phyloP scores from a whole-genome alignment of 2,797 vertebrate genomes.

The Picus viridis region DNA sequence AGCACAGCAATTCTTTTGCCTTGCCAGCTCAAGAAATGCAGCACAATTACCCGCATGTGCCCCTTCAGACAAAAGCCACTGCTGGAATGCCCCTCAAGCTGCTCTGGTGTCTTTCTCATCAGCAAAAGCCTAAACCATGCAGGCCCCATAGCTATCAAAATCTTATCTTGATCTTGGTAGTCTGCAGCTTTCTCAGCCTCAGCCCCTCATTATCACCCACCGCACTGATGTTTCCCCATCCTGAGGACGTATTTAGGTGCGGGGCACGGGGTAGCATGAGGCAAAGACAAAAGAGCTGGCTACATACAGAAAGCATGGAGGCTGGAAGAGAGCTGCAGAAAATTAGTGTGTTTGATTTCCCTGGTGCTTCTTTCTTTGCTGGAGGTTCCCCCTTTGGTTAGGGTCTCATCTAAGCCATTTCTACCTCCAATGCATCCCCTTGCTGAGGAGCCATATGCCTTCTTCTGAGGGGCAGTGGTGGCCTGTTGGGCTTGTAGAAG shows the following conservation, averaged over 20 bases:
- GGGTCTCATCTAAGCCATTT: rapidly evolving
- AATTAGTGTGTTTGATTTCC: not conserved
- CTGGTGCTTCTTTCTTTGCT: not conserved
- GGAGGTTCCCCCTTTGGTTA: not conserved
- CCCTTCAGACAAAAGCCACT: not conserved
- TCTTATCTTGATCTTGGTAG: not conserved
- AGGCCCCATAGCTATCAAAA: rapidly evolving
- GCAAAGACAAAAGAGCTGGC: not conserved
- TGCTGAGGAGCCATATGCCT: not conserved
- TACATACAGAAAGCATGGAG: not conserved
- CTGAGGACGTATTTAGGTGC: not conserved
- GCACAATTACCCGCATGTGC: not conserved
- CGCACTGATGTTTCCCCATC: not conserved
- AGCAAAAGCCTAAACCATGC: not conserved
- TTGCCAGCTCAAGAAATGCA: not conserved
- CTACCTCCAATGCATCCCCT: not conserved
- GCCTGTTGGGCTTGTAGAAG: not conserved
- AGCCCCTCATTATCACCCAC: not conserved
- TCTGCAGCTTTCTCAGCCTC: not conserved
- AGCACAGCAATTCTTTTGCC: not conserved
- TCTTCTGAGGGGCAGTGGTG: not conserved
- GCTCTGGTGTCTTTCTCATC: not conserved
- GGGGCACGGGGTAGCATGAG: not conserved
- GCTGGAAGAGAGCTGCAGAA: not conserved
- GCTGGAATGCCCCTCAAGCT: not conserved